Percentiles rank a stretch among this genome's conserved stretches.
phyloP scores from a whole-genome alignment of 1,140 invertebrate species.

The Arion vulgaris region DNA sequence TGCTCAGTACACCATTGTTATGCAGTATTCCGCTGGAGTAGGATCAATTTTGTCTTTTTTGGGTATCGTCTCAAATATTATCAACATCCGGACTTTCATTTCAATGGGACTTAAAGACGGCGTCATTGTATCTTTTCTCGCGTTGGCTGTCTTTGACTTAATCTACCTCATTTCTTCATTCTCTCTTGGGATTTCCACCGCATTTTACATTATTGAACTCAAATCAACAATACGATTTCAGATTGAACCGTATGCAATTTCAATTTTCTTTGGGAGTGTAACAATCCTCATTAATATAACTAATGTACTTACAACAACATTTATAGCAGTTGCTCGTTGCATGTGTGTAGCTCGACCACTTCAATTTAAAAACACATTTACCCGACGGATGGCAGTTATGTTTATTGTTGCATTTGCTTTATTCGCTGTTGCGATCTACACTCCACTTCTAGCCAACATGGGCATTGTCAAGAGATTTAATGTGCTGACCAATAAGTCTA shows the following conservation, averaged over 20 bases:
- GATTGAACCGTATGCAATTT: neutral
- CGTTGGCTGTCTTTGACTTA: no score
- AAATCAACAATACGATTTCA: neutral
- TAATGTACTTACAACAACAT: neutral
- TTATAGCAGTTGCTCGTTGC: no score
- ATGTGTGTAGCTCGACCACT: neutral
- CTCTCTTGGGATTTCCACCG: neutral
- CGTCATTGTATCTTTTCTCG: no score
- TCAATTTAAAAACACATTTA: conserved; percentile 18
- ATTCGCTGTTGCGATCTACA: neutral
- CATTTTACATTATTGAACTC: neutral
- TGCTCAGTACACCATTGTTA: no score
- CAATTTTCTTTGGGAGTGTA: neutral
- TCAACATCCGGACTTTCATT: no score
- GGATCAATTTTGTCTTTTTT: neutral
- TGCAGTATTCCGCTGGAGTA: no score
- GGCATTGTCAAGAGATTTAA: neutral
- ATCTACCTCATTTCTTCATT: neutral
- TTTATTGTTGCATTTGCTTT: neutral
- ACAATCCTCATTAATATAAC: neutral
- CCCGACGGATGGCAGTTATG: neutral
- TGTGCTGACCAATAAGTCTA: neutral
- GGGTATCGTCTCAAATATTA: no score
- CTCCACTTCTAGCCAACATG: conserved; percentile 1
- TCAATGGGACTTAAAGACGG: no score